Base-by-base conservation (phyloP, 2,113 vertebrate genomes). In the Leucosticte australis region DNA sequence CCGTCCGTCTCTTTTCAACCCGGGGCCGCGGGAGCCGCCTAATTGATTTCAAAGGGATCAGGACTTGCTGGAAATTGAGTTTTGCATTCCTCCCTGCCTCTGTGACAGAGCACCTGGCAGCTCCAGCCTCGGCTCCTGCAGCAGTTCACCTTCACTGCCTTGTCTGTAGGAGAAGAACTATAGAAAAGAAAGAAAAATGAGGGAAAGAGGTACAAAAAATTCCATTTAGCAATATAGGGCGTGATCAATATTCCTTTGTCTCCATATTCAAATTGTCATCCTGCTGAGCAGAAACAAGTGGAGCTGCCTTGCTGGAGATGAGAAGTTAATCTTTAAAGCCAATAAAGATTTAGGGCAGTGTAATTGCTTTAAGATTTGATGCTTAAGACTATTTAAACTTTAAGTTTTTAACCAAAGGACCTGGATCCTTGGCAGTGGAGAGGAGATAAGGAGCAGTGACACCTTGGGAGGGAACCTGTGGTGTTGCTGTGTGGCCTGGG, bases 1-100 rank as follows among this genome's bases (percentile, higher is more conserved):
- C 69, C 0, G 7, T 57, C 78, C 7, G 0, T 44, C 71, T 94
- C 75, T 78, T 86, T 55, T 79, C 81, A 87, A 3, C 42, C 39
- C 16, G 28, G 39, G 68, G 82, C 73, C 69, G 42, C 0, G 0
- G 68, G 80, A 96, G 64, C 60, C 0, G 2, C 84, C 60, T 63
- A 53, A 69, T 60, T 95, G 95, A 94, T 89, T 96, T 94, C 90
- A 93, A 76, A 91, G 70, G 90, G 83, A 90, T 15, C 55, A 63
- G 46, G 68, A 88, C 71, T 59, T 23, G 79, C 46, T 92, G 59
- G 84, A 77, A 86, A 78, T 31, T 15, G 84, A 71, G 77, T 67
- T 91, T 71, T 87, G 59, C 76, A 46, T 88, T 86, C 76, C 76
- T 69, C 52, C 52, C 80, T 30, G 64, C 49, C 60, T 75, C 68